phyloP scores from a whole-genome alignment of 2,113 vertebrate species.

The Anarhynchus alexandrinus region DNA sequence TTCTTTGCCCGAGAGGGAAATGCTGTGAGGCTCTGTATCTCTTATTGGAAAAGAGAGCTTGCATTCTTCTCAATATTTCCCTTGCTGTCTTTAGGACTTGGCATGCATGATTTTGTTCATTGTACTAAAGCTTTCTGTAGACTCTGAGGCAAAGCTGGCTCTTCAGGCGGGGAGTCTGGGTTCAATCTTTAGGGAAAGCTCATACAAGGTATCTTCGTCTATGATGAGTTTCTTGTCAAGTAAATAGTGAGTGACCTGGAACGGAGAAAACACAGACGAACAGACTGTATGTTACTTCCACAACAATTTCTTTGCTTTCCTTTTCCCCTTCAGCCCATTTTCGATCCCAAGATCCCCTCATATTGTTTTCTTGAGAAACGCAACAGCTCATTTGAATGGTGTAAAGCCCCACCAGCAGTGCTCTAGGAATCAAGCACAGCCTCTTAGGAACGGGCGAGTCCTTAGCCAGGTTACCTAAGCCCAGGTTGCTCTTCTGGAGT shows the following conservation, averaged over 20 bases:
- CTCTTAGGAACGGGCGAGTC: not conserved
- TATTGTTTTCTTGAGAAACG: not conserved
- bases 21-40: constrained; percentile 17
- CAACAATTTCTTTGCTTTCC: not conserved
- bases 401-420: not conserved
- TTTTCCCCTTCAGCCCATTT: not conserved
- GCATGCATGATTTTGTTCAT: constrained; percentile 43
- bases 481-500: not conserved
- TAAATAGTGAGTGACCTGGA: constrained; percentile 95
- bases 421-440: not conserved
- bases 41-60: constrained; percentile 42
- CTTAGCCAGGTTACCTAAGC: not conserved
- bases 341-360: not conserved
- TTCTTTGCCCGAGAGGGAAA: constrained; percentile 45
- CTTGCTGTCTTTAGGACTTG: not conserved
- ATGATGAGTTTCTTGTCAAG: constrained; percentile 94
- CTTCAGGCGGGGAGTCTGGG: constrained; percentile 94
- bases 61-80: not conserved
- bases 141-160: constrained; percentile 13
- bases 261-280: not conserved
- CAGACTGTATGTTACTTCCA: not conserved
- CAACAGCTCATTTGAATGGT: not conserved
- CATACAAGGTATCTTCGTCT: constrained; percentile 96
- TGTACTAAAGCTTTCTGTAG: constrained; percentile 24
- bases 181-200: constrained; percentile 95